Evolutionary conservation across 1,140 invertebrate genomes (phyloP).

Genomic region (Drosophila erecta): DNA sequence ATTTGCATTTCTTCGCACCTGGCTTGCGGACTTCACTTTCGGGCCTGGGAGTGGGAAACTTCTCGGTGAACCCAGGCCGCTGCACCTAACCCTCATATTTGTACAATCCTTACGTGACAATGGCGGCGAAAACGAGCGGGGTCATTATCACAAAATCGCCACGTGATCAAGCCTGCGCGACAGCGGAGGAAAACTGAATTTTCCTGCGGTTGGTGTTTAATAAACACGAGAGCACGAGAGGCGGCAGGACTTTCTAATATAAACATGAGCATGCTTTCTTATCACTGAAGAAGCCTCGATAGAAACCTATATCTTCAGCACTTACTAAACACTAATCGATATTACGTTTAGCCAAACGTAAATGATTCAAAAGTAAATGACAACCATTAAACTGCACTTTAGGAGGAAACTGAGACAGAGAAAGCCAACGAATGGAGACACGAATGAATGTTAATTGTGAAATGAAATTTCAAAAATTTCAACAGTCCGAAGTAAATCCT

Average conservation of each 20-base stretch:
- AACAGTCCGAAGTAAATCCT: conserved; percentile 43
- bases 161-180: conserved; percentile 24
- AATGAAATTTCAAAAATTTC: conserved; percentile 42
- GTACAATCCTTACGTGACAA: conserved; percentile 56
- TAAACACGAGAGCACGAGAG: not conserved
- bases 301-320: no score
- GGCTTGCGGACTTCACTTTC: conserved; percentile 11
- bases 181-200: not conserved
- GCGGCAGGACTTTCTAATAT: conserved; percentile 29
- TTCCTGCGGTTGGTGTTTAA: not conserved
- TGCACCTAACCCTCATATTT: conserved; percentile 56
- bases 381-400: conserved; percentile 50
- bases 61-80: conserved; percentile 9
- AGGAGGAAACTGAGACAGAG: conserved; percentile 27
- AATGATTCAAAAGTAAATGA: conserved; percentile 35
- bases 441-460: conserved; percentile 61
- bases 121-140: conserved; percentile 16
- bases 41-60: conserved; percentile 12
- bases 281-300: no score
- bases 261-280: not conserved
- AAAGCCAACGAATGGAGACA: conserved; percentile 25
- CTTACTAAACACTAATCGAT: conserved; percentile 24
- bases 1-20: conserved; percentile 60
- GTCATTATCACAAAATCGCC: conserved; percentile 55
- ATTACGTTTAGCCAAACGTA: conserved; percentile 18